phyloP scores from a whole-genome alignment of 2,113 vertebrate genomes.

The Campylorhamphus procurvoides region DNA sequence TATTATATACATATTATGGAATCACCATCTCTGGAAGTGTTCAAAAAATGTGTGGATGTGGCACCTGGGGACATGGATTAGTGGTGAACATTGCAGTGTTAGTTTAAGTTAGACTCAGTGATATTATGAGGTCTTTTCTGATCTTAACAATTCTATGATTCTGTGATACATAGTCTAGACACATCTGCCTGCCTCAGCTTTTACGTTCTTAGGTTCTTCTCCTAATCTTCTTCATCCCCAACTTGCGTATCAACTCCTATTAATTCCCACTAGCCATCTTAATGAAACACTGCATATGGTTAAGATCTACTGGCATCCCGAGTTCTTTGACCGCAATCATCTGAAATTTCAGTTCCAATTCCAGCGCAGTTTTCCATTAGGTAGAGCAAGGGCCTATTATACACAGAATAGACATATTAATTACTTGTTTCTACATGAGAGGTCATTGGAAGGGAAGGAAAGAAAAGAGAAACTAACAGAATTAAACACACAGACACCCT shows the following conservation, averaged over 20 bases:
- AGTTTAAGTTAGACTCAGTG: neutral
- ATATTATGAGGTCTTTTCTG: fast-evolving
- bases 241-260: neutral
- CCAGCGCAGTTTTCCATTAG: neutral
- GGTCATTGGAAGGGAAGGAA: neutral
- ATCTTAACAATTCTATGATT: neutral
- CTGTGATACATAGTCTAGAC: neutral
- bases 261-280: neutral
- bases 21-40: neutral
- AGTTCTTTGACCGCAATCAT: neutral
- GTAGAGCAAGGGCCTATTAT: neutral
- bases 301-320: neutral
- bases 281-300: neutral
- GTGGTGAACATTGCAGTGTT: neutral
- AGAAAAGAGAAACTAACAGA: neutral
- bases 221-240: neutral
- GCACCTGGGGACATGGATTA: neutral
- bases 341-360: neutral
- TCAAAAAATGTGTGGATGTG: neutral
- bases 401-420: neutral
- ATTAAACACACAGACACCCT: neutral
- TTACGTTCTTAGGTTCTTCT: neutral
- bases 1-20: neutral
- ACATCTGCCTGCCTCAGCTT: neutral
- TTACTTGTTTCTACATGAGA: neutral